Evolutionary conservation across 1,140 invertebrate genomes (phyloP), one percentile per base, ranked within the genome.

Genomic region (Vanessa tameamea): DNA sequence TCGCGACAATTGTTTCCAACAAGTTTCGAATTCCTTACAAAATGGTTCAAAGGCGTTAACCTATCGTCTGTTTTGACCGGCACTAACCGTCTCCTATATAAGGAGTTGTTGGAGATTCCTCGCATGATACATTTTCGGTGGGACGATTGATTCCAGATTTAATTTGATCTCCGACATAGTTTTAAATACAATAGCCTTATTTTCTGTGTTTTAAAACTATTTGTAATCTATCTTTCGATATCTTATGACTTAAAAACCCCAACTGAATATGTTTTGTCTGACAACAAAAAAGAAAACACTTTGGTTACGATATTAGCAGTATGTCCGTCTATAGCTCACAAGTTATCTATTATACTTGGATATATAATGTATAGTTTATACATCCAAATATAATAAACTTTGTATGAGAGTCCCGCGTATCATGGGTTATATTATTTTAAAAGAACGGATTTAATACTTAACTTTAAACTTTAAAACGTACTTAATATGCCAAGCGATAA

Each of bases 161-260:
- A 69, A 73, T 77, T 61, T 69, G 72, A 79, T 76, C 63, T 69
- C 26, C 43, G 59, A 61, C 64, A 69, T 61, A 65, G 70, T 76
- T 79, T 78, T 79, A 76, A 79, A 79, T 79, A 79, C 78, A 79
- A 79, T 79, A 74, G 75, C 63, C 65, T 69, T 74, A 73, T 76
- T 73, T 73, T 70, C 53, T 66, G 51, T 61, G 31, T 55, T 48
- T 64, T 50, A 8, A 64, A 64, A 55, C 50, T 59, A 69, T 57
- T 23, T 23, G 23, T 63, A 57, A 68, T 68, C 59, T 63, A 51
- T 53, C 26, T 31, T 66, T 66, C n/a, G 13, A 14, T 23, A 20
- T 57, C 12, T 12, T 26, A 57, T 23, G n/a, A 57, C 0, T 57
- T 57, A 13, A 57, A 57, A 23, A 57, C 23, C 11, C 16, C n/a